Percentiles rank a stretch among this genome's conserved stretches.
phyloP scores from a whole-genome alignment of 30 jellyfish, hydroid and myxozoan genomes.

The Rhopilema esculentum region DNA sequence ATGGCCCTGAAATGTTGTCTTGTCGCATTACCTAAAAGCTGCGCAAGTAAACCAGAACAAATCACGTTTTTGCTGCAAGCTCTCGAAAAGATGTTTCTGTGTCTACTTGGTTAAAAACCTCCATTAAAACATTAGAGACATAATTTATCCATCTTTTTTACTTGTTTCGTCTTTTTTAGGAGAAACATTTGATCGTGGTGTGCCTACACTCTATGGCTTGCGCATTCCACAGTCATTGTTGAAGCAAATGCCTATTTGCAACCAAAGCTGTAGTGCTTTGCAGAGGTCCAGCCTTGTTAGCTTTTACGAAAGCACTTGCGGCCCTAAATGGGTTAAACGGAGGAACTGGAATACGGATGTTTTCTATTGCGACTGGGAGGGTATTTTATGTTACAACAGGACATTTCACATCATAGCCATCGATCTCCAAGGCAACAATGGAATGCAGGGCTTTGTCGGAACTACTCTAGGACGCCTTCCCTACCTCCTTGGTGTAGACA shows the following conservation, averaged over 20 bases:
- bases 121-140: too few relatives aligned
- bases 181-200: slow-evolving; percentile 53
- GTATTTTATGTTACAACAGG: slow-evolving; percentile 52
- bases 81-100: too few relatives aligned
- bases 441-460: slow-evolving; percentile 61
- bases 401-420: slow-evolving; percentile 61
- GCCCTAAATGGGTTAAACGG: slow-evolving; percentile 46
- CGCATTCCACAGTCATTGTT: slow-evolving; percentile 38
- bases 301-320: slow-evolving; percentile 39
- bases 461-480: slow-evolving; percentile 40
- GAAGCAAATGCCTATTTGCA: slow-evolving; percentile 29
- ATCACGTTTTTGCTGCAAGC: too few relatives aligned
- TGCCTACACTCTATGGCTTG: slow-evolving; percentile 74
- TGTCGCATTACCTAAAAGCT: too few relatives aligned
- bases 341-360: slow-evolving; percentile 27
- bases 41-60: too few relatives aligned
- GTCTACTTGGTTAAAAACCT: too few relatives aligned
- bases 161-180: slow-evolving; percentile 32
- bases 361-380: slow-evolving; percentile 77
- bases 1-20: too few relatives aligned
- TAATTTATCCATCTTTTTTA: too few relatives aligned
- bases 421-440: slow-evolving; percentile 44
- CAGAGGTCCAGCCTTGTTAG: slow-evolving; percentile 16
- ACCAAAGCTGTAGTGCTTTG: slow-evolving; percentile 8
- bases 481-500: slow-evolving; percentile 41